Evolutionary conservation across 2,888 invertebrate species (phyloP).

Genomic region (Anodontia alba): DNA sequence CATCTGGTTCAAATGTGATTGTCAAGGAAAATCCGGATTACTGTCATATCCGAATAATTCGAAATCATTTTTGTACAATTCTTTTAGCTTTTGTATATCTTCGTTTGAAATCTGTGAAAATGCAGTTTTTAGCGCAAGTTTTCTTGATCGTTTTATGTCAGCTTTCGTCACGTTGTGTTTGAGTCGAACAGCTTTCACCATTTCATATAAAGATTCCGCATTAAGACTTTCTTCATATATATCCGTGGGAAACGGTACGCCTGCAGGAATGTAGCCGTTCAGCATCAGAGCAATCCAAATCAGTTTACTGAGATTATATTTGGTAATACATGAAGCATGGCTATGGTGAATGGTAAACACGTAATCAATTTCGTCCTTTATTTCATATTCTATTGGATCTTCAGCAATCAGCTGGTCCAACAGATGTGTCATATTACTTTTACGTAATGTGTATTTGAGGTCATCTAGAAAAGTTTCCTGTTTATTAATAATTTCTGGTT

Average conservation of each 20-base stretch:
- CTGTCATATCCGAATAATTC: slow-evolving; percentile 53
- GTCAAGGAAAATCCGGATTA: slow-evolving; percentile 23
- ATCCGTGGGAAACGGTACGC: slow-evolving; percentile 27
- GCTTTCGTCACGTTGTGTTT: slow-evolving; percentile 31
- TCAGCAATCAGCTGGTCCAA: slow-evolving; percentile 12
- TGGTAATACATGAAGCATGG: slow-evolving; percentile 29
- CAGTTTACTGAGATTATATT: slow-evolving; percentile 34
- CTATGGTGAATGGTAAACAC: slow-evolving; percentile 31
- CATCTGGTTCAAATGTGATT: too few relatives aligned
- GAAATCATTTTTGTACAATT: slow-evolving; percentile 57
- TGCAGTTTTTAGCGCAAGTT: slow-evolving; percentile 40
- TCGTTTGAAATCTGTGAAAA: slow-evolving; percentile 39
- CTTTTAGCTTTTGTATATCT: slow-evolving; percentile 33
- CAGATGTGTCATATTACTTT: slow-evolving; percentile 45
- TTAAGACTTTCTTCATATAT: slow-evolving; percentile 18
- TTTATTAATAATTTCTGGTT: slow-evolving; percentile 60
- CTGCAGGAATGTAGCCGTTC: slow-evolving; percentile 65
- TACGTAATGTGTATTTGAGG: slow-evolving; percentile 46
- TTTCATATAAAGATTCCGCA: slow-evolving; percentile 17
- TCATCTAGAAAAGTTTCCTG: slow-evolving; percentile 66
- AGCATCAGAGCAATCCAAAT: slow-evolving; percentile 66
- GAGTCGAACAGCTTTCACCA: slow-evolving; percentile 19
- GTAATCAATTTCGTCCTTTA: slow-evolving; percentile 52
- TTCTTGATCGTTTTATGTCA: slow-evolving; percentile 38
- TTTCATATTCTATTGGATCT: slow-evolving; percentile 47